Conservation (phyloP, 1,140 invertebrate species). For the Penaeus vannamei region DNA sequence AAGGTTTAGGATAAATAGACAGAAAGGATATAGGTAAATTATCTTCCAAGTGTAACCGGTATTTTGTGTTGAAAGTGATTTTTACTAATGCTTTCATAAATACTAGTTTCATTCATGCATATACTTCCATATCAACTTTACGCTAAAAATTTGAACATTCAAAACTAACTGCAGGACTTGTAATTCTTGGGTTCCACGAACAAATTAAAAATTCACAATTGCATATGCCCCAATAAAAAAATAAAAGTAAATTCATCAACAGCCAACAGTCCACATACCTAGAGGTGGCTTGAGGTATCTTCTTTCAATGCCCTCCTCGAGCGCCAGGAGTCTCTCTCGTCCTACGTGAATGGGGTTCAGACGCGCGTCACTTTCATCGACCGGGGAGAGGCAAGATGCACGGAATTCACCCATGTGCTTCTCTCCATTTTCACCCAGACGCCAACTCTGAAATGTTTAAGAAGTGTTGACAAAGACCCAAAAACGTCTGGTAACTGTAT, state of each 20-base stretch:
- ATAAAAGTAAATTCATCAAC: neutral
- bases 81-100: neutral
- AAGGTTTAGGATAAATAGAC: neutral
- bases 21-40: neutral
- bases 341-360: conserved; percentile 80
- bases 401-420: conserved; percentile 57
- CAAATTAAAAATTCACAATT: too few species aligned
- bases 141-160: too few species aligned
- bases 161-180: too few species aligned
- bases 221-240: too few species aligned
- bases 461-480: neutral
- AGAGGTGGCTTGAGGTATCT: conserved; percentile 94
- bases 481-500: neutral
- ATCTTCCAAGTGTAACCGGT: too few species aligned
- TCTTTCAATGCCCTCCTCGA: conserved; percentile 92
- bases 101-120: conserved; percentile 4
- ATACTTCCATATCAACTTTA: too few species aligned
- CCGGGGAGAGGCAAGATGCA: conserved; percentile 53
- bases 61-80: too few species aligned
- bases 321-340: conserved; percentile 82
- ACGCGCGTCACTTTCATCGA: conserved; percentile 37
- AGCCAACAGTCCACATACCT: conserved; percentile 73
- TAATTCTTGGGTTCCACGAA: too few species aligned
- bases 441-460: conserved; percentile 53
- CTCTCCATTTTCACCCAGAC: conserved; percentile 57